Conservation (phyloP, 2,113 vertebrate genomes). For the Halcyon malimbica region DNA sequence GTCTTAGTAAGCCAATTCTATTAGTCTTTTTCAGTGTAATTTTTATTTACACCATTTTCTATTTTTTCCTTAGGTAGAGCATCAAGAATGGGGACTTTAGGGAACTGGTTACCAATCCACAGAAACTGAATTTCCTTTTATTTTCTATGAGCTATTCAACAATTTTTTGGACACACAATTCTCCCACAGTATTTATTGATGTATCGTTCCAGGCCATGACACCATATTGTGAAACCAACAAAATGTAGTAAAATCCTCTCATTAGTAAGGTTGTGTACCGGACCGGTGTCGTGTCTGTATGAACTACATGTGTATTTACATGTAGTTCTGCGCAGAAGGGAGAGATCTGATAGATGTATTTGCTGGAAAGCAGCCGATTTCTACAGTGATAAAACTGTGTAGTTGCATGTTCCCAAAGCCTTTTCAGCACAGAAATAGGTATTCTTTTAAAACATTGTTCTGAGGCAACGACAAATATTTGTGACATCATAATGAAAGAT, state of each 20-base stretch:
- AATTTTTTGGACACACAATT: not conserved
- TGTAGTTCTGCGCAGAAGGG: not conserved
- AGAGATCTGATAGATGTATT: not conserved
- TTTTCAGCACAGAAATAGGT: slow-evolving; percentile 49
- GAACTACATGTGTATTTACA: not conserved
- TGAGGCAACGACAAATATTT: slow-evolving; percentile 56
- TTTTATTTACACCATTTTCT: not conserved
- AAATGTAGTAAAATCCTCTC: not conserved
- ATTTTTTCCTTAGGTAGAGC: not conserved
- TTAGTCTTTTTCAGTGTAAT: not conserved
- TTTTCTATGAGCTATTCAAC: not conserved
- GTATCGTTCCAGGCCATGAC: not conserved
- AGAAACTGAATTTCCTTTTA: not conserved
- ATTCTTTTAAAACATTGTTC: slow-evolving; percentile 59
- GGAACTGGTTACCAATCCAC: not conserved
- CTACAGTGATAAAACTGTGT: slow-evolving; percentile 44
- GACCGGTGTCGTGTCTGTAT: not conserved
- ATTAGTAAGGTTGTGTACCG: not conserved
- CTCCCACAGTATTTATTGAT: not conserved
- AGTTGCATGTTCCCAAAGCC: slow-evolving; percentile 44
- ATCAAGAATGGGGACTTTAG: not conserved
- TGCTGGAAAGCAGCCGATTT: slow-evolving; percentile 57
- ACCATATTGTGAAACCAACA: not conserved
- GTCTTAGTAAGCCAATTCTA: not conserved
- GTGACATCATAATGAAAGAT: slow-evolving; percentile 47